Evolutionary conservation across 1,140 invertebrate genomes (phyloP).

Genomic region (Agraylea sexmaculata): DNA sequence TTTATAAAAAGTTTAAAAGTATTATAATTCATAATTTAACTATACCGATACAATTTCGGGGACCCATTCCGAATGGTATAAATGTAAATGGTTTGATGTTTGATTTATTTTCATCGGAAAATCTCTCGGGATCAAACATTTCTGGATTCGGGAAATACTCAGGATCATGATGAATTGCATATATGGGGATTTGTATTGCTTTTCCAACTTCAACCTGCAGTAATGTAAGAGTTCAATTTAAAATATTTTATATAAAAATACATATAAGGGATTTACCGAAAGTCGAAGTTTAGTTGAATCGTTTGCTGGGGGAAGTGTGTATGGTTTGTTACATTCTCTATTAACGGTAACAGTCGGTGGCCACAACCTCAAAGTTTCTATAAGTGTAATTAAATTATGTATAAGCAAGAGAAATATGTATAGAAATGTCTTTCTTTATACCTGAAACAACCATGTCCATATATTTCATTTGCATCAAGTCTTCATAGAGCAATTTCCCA

Average conservation of each 20-base stretch:
- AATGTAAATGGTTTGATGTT: conserved; percentile 23
- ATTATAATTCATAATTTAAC: too few relatives aligned
- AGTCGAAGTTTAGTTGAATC: background rate
- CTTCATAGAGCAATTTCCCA: conserved; percentile 33
- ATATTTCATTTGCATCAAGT: conserved; percentile 36
- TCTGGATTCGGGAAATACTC: conserved; percentile 40
- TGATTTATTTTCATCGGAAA: conserved; percentile 31
- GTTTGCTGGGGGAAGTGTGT: conserved; percentile 19
- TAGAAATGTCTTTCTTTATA: too few relatives aligned
- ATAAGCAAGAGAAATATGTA: too few relatives aligned
- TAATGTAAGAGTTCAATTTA: too few relatives aligned
- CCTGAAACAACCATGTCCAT: conserved; percentile 31
- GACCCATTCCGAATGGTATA: conserved; percentile 32
- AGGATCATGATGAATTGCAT: conserved; percentile 34
- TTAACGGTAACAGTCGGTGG: conserved; percentile 28
- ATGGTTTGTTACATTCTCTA: conserved; percentile 24
- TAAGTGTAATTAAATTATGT: background rate
- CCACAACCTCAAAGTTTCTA: conserved; percentile 34
- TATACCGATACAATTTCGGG: conserved; percentile 42
- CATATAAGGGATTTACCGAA: background rate
- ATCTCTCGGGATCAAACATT: conserved; percentile 42
- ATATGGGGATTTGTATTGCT: conserved; percentile 31
- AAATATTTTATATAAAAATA: background rate
- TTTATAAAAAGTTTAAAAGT: too few relatives aligned
- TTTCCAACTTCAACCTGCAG: conserved; percentile 12